A percentile compares a stretch with the other conserved stretches of the same genome.
phyloP scores from a whole-genome alignment of 2,797 vertebrate species.

The Taeniopygia guttata region DNA sequence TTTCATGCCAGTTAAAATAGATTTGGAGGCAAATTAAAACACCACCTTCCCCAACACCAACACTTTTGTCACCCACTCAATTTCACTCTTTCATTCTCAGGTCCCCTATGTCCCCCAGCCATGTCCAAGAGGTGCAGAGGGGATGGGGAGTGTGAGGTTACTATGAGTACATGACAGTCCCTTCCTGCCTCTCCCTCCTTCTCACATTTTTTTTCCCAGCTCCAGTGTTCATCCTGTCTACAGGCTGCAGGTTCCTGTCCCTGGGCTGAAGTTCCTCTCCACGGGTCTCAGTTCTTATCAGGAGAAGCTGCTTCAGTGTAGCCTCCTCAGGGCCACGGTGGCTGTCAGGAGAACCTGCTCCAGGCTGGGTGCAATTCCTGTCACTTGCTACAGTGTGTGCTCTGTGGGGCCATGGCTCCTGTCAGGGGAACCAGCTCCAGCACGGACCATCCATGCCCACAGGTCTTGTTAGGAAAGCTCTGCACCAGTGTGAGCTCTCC shows the following conservation, averaged over 20 bases:
- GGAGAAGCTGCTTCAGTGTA: not conserved
- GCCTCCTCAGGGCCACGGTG: not conserved
- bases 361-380: too few relatives aligned
- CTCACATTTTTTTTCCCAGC: not conserved
- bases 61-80: not conserved
- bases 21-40: not conserved
- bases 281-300: not conserved
- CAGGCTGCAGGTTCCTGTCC: not conserved
- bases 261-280: not conserved
- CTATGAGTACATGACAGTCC: not conserved
- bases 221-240: not conserved
- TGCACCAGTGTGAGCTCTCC: not conserved
- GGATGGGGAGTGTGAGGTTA: not conserved
- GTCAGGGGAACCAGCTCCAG: not conserved
- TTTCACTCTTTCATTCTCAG: not conserved
- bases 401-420: too few relatives aligned
- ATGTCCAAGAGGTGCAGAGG: accelerated
- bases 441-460: too few relatives aligned
- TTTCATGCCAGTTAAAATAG: not conserved
- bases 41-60: not conserved
- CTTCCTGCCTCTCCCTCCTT: not conserved
- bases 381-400: too few relatives aligned
- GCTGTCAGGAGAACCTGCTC: not conserved
- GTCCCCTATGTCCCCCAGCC: not conserved
- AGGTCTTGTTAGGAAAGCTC: not conserved